Evolutionary conservation across 2,888 invertebrate genomes (phyloP).

Genomic region (Ryuthela nishihirai): DNA sequence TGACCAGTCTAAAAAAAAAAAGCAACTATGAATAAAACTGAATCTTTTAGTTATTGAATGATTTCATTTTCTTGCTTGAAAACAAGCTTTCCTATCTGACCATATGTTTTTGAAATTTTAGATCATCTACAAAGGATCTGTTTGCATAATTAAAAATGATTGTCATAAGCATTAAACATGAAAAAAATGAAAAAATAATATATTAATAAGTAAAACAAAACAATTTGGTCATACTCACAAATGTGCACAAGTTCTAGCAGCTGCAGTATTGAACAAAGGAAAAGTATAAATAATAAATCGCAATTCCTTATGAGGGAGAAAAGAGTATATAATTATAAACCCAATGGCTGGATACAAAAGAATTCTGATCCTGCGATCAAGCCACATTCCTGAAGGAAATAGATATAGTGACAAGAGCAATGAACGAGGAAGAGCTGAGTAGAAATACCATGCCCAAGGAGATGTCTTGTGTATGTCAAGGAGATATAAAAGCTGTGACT

Average conservation of each 20-base stretch:
- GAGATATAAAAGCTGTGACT: too few species aligned
- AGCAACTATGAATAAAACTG: too few species aligned
- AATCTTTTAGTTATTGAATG: too few species aligned
- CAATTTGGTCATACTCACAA: conserved; percentile 74
- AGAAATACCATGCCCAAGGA: conserved; percentile 97
- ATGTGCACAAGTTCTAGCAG: conserved; percentile 80
- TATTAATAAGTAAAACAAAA: conserved; percentile 1
- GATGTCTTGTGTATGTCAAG: conserved; percentile 63
- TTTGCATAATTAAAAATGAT: too few species aligned
- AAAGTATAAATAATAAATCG: conserved; percentile 97
- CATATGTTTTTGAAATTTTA: too few species aligned
- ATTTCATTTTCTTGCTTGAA: too few species aligned
- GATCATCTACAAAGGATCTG: too few species aligned
- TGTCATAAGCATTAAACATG: too few species aligned
- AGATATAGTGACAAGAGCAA: conserved; percentile 75
- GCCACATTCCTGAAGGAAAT: conserved; percentile 61
- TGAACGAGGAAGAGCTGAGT: conserved; percentile 91
- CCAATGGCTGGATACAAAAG: conserved; percentile 64
- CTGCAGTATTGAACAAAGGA: conserved; percentile 84
- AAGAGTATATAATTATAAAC: conserved; percentile 86
- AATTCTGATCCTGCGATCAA: conserved; percentile 63
- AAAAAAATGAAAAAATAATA: neutral
- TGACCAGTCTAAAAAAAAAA: too few species aligned
- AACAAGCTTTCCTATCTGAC: too few species aligned
- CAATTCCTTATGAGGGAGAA: conserved; percentile 95